phyloP scores from a whole-genome alignment of 2,797 vertebrate species.

The Acrossocheilus wenchowensis region DNA sequence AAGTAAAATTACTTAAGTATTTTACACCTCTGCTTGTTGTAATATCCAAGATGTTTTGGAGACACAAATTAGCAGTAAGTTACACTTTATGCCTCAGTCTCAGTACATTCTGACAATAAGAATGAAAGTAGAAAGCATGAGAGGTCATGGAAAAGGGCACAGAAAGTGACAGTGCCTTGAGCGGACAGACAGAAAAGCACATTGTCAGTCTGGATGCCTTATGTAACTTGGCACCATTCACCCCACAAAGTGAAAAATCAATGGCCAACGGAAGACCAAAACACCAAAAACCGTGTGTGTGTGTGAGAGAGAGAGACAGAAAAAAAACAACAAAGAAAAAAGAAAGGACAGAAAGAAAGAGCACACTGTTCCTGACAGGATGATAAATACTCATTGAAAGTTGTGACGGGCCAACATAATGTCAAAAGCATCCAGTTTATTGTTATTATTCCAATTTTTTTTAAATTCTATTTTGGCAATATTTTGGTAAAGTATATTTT shows the following conservation, averaged over 20 bases:
- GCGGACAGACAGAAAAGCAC: constrained; percentile 56
- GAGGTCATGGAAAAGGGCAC: constrained; percentile 30
- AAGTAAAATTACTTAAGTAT: too few species aligned
- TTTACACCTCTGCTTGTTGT: background rate
- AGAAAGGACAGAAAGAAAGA: constrained; percentile 32
- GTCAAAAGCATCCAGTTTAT: background rate
- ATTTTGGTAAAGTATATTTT: background rate
- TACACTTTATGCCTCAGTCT: background rate
- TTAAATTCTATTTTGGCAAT: background rate
- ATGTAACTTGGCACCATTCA: constrained; percentile 56
- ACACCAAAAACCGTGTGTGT: background rate
- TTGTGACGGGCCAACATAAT: background rate
- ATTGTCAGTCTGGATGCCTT: constrained; percentile 56
- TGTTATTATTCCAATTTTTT: background rate
- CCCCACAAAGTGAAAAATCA: constrained; percentile 43
- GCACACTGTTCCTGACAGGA: constrained; percentile 54
- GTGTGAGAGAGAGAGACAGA: background rate
- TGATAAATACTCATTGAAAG: background rate
- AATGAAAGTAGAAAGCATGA: constrained; percentile 19
- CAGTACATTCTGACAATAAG: constrained; percentile 14
- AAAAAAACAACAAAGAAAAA: constrained; percentile 13
- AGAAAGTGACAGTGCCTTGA: constrained; percentile 50
- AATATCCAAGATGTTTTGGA: background rate
- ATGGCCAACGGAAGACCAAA: constrained; percentile 37
- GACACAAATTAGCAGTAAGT: background rate